Base-by-base conservation (phyloP, 2,888 invertebrate species). In the Panzeria rudis region DNA sequence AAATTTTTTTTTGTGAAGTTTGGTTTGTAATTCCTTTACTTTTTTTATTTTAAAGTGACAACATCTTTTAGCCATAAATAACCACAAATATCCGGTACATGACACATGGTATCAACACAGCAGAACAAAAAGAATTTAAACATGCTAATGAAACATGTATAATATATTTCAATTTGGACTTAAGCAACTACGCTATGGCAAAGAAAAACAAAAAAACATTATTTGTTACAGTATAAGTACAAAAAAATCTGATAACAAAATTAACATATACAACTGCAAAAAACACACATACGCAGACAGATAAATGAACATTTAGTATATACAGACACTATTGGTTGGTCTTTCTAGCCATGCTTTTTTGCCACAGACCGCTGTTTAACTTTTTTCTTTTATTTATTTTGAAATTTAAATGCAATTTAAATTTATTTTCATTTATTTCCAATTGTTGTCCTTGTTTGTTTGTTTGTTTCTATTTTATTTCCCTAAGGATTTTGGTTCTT, bases 61-160 rank as follows among this genome's bases (percentile, higher is more conserved):
- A 85, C 78, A 85, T 85, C 78, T 85, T 82, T 52, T 75, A 75
- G 85, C 82, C 86, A 91, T 90, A 90, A 90, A 90, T 90, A 91
- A 90, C 91, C 88, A 87, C 90, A 91, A 88, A 89, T 90, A 91
- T 90, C 90, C 90, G 87, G 88, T 90, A 88, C 89, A 87, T 91
- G 90, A 90, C 90, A 91, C 89, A 89, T 90, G 90, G 89, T 91
- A 90, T 88, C 91, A 90, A 89, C 89, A 89, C 89, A 89, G 88
- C 88, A 35, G 64, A 61, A 61, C 47, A 47, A 54, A 79, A 84
- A 54, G 59, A 79, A 78, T 82, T 82, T 71, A 35, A 82, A 76
- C 78, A 85, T 79, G 81, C 78, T 85, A 85, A 85, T 85, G 85
- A 82, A 85, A 78, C 81, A 81, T 69, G 71, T 73, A 59, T 25